A percentile compares a stretch with the other conserved stretches of the same genome.
phyloP scores from a whole-genome alignment of 2,113 vertebrate species.

The Equus przewalskii region DNA sequence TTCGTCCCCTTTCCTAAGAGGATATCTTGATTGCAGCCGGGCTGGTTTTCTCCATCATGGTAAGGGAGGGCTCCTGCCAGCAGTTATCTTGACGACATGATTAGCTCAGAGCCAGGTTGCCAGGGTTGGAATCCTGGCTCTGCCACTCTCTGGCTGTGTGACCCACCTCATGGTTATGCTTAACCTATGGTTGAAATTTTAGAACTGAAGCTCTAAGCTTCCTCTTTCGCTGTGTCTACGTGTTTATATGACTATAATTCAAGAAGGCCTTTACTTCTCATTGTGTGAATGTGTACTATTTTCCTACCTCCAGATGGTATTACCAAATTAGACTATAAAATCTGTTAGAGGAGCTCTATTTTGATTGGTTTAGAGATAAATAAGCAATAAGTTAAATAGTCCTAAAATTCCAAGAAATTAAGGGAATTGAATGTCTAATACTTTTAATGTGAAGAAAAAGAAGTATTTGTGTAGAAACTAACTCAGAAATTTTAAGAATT shows the following conservation, averaged over 20 bases:
- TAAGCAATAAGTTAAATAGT: neutral
- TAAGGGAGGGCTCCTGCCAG: too few species aligned
- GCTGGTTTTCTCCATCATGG: neutral
- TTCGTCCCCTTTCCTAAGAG: neutral
- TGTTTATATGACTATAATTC: neutral
- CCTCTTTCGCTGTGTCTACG: neutral
- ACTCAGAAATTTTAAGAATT: neutral
- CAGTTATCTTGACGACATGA: neutral
- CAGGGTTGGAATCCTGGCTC: neutral
- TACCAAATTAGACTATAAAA: neutral
- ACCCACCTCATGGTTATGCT: neutral
- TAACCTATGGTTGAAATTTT: neutral
- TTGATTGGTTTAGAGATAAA: conserved; percentile 28
- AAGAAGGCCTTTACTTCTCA: neutral
- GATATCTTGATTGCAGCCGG: neutral
- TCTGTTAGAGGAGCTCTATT: neutral
- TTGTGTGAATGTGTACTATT: neutral
- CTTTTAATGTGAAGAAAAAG: neutral
- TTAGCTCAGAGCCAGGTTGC: neutral
- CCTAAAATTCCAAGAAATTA: conserved; percentile 38
- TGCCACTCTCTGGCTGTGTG: neutral
- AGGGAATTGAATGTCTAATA: neutral
- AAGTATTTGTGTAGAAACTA: neutral
- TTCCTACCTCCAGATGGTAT: neutral
- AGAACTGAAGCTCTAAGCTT: neutral